Percentiles rank a stretch among this genome's conserved stretches.
Conservation (phyloP, 2,888 invertebrate species). For the Macaria notata region DNA sequence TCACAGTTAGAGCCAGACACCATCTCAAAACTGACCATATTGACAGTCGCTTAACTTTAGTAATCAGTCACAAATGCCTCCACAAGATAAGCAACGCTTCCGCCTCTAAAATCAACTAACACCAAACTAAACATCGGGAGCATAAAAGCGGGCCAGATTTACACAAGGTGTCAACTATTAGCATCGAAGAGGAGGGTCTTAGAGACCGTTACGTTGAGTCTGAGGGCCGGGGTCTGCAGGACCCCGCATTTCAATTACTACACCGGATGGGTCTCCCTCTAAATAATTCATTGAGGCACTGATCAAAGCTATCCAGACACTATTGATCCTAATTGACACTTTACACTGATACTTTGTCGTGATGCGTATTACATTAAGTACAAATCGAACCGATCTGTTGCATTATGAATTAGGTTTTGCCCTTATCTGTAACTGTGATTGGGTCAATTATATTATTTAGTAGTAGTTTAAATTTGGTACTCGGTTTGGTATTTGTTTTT, state of each 20-base stretch:
- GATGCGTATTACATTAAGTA: slow-evolving; percentile 6
- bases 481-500: no score
- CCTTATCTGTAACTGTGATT: neutral
- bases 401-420: neutral
- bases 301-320: slow-evolving; percentile 18
- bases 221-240: slow-evolving; percentile 16
- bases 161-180: slow-evolving; percentile 36
- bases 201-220: slow-evolving; percentile 12
- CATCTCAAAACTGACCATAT: no score
- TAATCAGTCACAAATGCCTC: no score
- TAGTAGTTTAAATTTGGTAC: no score
- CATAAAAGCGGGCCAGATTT: slow-evolving; percentile 32
- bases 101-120: slow-evolving; percentile 5
- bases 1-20: no score
- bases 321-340: slow-evolving; percentile 22
- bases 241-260: slow-evolving; percentile 32
- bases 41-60: no score
- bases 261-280: slow-evolving; percentile 20
- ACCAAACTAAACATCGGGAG: slow-evolving; percentile 8
- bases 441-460: no score
- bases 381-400: neutral
- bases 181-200: slow-evolving; percentile 26
- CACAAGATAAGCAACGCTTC: no score
- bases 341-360: slow-evolving; percentile 13
- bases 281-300: slow-evolving; percentile 31